Evolutionary conservation across 2,888 invertebrate species (phyloP).

Genomic region (Lacanobia wlatinum): DNA sequence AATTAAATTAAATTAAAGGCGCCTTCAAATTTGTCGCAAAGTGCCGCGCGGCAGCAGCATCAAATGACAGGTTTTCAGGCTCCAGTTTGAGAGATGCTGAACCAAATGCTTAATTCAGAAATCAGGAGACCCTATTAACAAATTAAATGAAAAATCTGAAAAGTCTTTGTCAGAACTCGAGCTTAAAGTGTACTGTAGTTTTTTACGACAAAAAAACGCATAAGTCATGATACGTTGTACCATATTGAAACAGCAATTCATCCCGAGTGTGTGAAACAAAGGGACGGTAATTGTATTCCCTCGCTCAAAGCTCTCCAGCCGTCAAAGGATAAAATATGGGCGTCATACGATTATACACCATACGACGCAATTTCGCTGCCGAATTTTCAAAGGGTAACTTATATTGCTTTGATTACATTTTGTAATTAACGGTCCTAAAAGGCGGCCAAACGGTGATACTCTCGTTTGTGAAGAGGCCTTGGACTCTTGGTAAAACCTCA

Average conservation of each 20-base stretch:
- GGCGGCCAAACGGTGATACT: too few species aligned
- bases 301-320: slow-evolving; percentile 19
- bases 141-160: too few species aligned
- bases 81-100: too few species aligned
- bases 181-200: not conserved
- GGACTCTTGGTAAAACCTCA: too few species aligned
- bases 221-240: not conserved
- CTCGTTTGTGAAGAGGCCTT: too few species aligned
- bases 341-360: slow-evolving; percentile 3
- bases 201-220: not conserved
- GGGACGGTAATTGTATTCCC: slow-evolving; percentile 29
- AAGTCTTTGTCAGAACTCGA: not conserved
- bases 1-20: too few species aligned
- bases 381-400: not conserved
- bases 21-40: too few species aligned
- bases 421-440: not conserved
- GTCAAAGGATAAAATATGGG: slow-evolving; percentile 43
- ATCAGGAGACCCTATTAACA: too few species aligned
- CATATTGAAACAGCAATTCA: slow-evolving; percentile 32
- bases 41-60: too few species aligned
- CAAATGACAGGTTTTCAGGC: too few species aligned
- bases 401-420: not conserved
- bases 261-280: slow-evolving; percentile 26
- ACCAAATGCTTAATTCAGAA: too few species aligned
- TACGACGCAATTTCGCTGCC: not conserved